phyloP scores from a whole-genome alignment of 2,888 invertebrate species.

The Arctia plantaginis region DNA sequence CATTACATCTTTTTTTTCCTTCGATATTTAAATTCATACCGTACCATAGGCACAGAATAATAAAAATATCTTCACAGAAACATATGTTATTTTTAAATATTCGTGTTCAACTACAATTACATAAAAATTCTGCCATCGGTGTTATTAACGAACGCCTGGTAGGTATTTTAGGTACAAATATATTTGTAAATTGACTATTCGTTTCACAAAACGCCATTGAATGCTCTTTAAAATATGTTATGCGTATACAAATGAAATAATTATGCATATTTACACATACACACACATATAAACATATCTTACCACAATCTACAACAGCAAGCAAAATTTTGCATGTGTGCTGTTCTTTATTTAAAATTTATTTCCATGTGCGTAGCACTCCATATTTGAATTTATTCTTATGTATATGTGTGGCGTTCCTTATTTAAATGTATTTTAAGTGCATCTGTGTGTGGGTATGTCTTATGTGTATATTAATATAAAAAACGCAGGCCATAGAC shows the following conservation, averaged over 20 bases:
- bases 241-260: constrained; percentile 5
- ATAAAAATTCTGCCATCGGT: neutral
- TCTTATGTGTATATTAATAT: constrained; percentile 6
- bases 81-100: neutral
- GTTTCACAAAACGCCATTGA: neutral
- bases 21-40: neutral
- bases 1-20: neutral
- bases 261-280: constrained; percentile 6
- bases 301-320: neutral
- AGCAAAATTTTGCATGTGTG: neutral
- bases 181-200: constrained; percentile 2
- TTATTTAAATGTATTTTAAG: constrained; percentile 1
- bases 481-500: neutral
- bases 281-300: neutral
- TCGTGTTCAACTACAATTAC: neutral
- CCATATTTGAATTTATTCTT: constrained; percentile 2
- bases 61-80: neutral
- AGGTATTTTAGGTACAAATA: neutral
- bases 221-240: neutral
- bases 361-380: neutral
- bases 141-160: neutral
- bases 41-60: neutral
- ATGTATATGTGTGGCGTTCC: neutral
- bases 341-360: constrained; percentile 1
- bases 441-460: neutral